Conservation (phyloP, 2,888 invertebrate genomes). For the Eustalomyia histrio region DNA sequence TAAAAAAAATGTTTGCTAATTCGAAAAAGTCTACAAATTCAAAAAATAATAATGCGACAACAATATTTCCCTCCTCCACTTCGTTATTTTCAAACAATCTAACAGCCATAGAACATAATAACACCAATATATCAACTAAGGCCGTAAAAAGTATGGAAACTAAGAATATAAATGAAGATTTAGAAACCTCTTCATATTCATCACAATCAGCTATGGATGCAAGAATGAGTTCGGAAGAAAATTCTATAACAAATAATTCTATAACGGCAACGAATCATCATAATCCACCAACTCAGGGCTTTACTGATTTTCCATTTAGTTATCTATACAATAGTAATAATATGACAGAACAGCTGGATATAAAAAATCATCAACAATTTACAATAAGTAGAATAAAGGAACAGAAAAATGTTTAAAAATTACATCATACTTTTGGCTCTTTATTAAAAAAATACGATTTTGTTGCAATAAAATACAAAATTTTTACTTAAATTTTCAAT, state of each 20-base stretch:
- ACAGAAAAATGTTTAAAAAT: no score
- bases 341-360: slow-evolving; percentile 37
- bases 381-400: no score
- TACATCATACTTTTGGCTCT: no score
- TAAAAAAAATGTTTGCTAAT: no score
- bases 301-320: slow-evolving; percentile 72
- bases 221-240: slow-evolving; percentile 45
- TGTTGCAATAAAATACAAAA: no score
- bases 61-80: slow-evolving; percentile 72
- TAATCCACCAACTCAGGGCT: slow-evolving; percentile 59
- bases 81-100: slow-evolving; percentile 71
- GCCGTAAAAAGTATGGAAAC: slow-evolving; percentile 27
- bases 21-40: slow-evolving; percentile 69
- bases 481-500: no score
- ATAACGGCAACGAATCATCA: slow-evolving; percentile 25
- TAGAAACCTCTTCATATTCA: slow-evolving; percentile 73
- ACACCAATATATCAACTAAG: neutral
- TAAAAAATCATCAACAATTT: slow-evolving; percentile 48
- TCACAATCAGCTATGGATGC: slow-evolving; percentile 70
- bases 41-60: neutral
- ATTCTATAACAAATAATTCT: no score
- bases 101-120: slow-evolving; percentile 2
- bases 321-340: slow-evolving; percentile 69
- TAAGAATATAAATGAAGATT: slow-evolving; percentile 71
- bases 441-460: no score